These are phyloP conservation scores for Glandiceps talaboti DNA, from an alignment of 53 echinoderm and acorn worm species.

Conservation along the genomic window DNA sequence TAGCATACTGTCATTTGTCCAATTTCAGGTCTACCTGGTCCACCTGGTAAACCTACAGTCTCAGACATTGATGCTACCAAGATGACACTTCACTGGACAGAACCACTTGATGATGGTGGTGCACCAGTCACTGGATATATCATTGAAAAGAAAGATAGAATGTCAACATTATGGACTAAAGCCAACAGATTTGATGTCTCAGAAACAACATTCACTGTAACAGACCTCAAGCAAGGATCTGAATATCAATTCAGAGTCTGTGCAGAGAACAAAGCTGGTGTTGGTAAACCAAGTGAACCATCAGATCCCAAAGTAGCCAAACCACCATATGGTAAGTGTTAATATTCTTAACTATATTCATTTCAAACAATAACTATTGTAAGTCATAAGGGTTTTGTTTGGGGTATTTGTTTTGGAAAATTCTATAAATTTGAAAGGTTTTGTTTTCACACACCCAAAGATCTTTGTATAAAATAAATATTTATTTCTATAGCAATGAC, in stretches of 20 bases:
- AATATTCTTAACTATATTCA: too few relatives aligned
- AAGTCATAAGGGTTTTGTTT: too few relatives aligned
- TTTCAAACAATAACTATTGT: too few relatives aligned
- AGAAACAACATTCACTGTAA: slow-evolving; percentile 29
- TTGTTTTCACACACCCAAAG: too few relatives aligned
- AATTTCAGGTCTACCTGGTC: slow-evolving; percentile 23
- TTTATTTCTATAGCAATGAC: too few relatives aligned
- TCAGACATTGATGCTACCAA: neutral
- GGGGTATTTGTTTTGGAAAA: too few relatives aligned
- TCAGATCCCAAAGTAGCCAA: slow-evolving; percentile 30
- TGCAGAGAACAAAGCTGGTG: slow-evolving; percentile 43
- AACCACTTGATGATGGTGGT: neutral
- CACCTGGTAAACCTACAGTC: slow-evolving; percentile 6
- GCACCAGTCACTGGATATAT: slow-evolving; percentile 5
- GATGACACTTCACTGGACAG: slow-evolving; percentile 5
- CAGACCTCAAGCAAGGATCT: slow-evolving; percentile 20
- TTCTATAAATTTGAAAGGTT: too few relatives aligned
- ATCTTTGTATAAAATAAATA: too few relatives aligned
- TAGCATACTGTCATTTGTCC: too few relatives aligned
- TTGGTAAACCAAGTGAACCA: slow-evolving; percentile 30
- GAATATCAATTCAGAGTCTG: slow-evolving; percentile 30
- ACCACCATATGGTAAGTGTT: slow-evolving; percentile 27
- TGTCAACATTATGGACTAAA: slow-evolving; percentile 13
- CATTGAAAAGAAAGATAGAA: slow-evolving; percentile 8
- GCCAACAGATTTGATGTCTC: slow-evolving; percentile 25